Conservation (phyloP, 1,140 invertebrate species). For the Trichonephila clavipes region DNA sequence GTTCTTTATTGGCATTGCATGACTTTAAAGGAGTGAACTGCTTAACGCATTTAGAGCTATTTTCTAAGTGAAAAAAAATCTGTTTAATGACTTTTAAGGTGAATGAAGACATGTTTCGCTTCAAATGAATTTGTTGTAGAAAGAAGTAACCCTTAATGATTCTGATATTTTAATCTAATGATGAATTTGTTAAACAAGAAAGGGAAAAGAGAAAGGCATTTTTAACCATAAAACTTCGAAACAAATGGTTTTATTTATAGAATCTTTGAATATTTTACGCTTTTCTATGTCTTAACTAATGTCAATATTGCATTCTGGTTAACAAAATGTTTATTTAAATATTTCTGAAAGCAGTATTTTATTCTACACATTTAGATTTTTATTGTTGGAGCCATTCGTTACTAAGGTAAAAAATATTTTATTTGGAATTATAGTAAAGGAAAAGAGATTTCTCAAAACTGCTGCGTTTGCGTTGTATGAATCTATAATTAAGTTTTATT, state of each 20-base stretch:
- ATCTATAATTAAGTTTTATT: too few species aligned
- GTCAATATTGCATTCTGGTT: too few species aligned
- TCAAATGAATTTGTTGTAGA: slow-evolving; percentile 22
- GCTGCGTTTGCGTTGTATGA: too few species aligned
- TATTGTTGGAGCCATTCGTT: too few species aligned
- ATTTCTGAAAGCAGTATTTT: too few species aligned
- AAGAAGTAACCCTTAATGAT: neutral
- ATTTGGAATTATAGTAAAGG: too few species aligned
- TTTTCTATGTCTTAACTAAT: neutral
- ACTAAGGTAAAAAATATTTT: too few species aligned
- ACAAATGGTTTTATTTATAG: neutral
- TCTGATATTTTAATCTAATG: slow-evolving; percentile 13
- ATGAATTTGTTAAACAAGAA: neutral
- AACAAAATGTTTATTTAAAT: too few species aligned
- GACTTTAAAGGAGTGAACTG: neutral
- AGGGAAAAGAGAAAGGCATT: neutral
- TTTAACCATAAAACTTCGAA: neutral
- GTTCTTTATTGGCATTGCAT: slow-evolving; percentile 20
- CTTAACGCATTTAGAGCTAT: slow-evolving; percentile 23
- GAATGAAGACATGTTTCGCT: slow-evolving; percentile 32
- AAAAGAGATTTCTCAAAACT: too few species aligned
- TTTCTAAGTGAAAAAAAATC: slow-evolving; percentile 9
- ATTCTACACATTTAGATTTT: too few species aligned
- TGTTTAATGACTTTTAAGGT: slow-evolving; percentile 4
- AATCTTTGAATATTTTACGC: neutral